Evolutionary conservation across 1,140 invertebrate species (phyloP).

Genomic region (Drosophila bocki): DNA sequence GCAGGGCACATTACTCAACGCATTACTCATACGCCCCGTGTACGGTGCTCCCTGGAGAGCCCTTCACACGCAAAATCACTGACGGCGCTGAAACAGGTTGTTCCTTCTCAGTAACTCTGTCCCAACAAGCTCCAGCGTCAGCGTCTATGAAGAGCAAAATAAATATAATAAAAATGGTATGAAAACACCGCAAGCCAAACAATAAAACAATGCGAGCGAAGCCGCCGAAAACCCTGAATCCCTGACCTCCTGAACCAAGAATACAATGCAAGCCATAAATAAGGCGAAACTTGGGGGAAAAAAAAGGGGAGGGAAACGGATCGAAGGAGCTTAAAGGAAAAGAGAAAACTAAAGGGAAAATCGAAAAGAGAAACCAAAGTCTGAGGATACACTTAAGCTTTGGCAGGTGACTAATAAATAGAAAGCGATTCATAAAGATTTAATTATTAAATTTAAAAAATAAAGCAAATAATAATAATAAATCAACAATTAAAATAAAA

Average conservation of each 20-base stretch:
- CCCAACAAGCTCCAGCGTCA: neutral
- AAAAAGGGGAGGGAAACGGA: constrained; percentile 4
- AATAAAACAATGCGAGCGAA: constrained; percentile 54
- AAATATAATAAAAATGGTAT: constrained; percentile 68
- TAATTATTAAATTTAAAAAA: neutral
- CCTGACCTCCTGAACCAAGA: constrained; percentile 8
- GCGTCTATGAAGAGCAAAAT: constrained; percentile 61
- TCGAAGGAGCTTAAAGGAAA: constrained; percentile 4
- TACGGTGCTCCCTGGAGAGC: constrained; percentile 28
- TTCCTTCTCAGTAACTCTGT: neutral
- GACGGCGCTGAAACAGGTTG: constrained; percentile 31
- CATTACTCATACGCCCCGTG: constrained; percentile 35
- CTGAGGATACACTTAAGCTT: neutral
- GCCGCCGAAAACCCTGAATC: neutral
- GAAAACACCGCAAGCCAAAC: constrained; percentile 42
- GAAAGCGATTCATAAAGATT: neutral
- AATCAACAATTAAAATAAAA: neutral
- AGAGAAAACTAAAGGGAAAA: neutral
- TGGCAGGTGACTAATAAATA: neutral
- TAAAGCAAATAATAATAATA: neutral
- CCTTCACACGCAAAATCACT: constrained; percentile 32
- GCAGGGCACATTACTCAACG: constrained; percentile 34
- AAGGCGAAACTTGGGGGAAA: constrained; percentile 19
- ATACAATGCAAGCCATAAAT: constrained; percentile 57
- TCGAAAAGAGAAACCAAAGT: neutral